These are phyloP conservation scores for Formicarius rufipectus DNA, from an alignment of 2,113 vertebrate species.

Conservation along the genomic window DNA sequence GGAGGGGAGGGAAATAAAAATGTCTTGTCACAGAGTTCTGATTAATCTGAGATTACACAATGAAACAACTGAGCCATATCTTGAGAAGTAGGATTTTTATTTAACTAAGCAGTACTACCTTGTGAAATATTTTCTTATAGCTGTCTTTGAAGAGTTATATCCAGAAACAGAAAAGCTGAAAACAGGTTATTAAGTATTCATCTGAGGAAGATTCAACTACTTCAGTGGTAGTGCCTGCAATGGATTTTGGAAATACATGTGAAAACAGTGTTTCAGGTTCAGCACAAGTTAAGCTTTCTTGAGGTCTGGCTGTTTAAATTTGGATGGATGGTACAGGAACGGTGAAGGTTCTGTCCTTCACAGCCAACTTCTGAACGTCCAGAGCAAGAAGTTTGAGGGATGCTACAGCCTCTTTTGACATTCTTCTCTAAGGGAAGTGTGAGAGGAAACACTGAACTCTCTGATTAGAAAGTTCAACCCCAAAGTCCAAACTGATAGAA, in stretches of 20 bases:
- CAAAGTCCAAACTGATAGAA: not conserved
- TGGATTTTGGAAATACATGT: not conserved
- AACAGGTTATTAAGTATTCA: not conserved
- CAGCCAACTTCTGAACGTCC: not conserved
- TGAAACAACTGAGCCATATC: slow-evolving; percentile 29
- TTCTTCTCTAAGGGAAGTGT: not conserved
- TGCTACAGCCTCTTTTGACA: not conserved
- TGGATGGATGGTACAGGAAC: not conserved
- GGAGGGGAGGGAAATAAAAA: not conserved
- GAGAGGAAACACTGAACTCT: not conserved
- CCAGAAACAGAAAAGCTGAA: slow-evolving; percentile 7
- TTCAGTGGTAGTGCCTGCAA: not conserved
- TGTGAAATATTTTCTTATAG: slow-evolving; percentile 39
- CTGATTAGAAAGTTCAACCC: not conserved
- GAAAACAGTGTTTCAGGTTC: not conserved
- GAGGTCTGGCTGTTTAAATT: not conserved
- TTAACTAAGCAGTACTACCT: slow-evolving; percentile 33
- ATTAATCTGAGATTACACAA: not conserved
- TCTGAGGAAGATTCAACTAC: not conserved
- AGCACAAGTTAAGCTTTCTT: not conserved
- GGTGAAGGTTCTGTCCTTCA: not conserved
- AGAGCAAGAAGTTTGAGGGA: not conserved
- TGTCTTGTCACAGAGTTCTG: not conserved
- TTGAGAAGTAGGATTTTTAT: slow-evolving; percentile 51
- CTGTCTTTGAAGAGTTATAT: slow-evolving; percentile 34